Conservation (phyloP, 2,113 vertebrate genomes). For the Climacteris rufus region DNA sequence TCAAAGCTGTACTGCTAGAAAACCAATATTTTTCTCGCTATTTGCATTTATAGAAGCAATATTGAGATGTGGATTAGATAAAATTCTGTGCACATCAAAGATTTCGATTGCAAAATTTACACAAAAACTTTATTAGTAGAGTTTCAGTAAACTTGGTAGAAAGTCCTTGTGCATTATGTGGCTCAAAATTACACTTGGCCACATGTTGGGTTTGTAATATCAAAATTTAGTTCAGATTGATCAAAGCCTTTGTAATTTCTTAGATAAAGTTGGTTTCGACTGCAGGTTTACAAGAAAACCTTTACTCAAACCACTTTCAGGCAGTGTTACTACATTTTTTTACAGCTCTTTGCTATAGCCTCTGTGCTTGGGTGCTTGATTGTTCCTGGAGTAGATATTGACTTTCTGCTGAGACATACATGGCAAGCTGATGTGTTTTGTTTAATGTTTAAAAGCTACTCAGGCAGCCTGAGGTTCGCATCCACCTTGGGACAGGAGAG, state of each 20-base stretch:
- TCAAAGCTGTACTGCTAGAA: background rate
- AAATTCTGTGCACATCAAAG: background rate
- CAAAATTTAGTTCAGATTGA: background rate
- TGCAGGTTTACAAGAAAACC: background rate
- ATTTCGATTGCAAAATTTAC: background rate
- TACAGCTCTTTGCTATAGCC: background rate
- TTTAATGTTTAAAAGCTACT: conserved; percentile 15
- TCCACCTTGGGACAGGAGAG: background rate
- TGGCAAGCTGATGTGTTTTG: background rate
- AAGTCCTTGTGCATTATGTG: rapidly evolving
- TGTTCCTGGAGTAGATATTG: conserved; percentile 13
- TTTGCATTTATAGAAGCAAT: background rate
- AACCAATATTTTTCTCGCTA: background rate
- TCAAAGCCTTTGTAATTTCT: background rate
- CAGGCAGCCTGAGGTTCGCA: background rate
- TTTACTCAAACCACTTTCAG: background rate
- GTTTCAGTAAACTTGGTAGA: background rate
- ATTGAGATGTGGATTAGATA: background rate
- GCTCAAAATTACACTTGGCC: background rate
- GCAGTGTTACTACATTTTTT: background rate
- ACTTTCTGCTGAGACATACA: background rate
- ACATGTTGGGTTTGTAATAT: background rate
- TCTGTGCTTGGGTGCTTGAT: conserved; percentile 1
- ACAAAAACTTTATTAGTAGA: background rate
- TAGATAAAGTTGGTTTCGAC: background rate